Evolutionary conservation across 1,140 invertebrate species (phyloP), one percentile per base, ranked within the genome.

Genomic region (Eubasilissa regina): DNA sequence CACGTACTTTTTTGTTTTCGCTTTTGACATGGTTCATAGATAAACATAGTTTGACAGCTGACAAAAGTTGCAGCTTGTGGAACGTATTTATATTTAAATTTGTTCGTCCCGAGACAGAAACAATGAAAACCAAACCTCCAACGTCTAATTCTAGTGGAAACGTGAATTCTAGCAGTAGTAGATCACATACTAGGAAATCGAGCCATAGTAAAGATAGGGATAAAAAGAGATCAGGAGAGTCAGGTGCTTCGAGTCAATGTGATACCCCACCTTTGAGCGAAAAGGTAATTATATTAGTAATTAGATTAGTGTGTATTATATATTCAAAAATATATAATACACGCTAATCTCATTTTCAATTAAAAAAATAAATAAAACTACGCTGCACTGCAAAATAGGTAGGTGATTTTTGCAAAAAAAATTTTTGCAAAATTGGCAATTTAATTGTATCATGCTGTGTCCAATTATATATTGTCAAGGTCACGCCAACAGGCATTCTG

Each of bases 231-330:
- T 76, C 74, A 17, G 84, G 86, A 19, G 88, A 89, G 83, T 87
- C 87, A 66, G 87, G 87, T 64, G 87, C 87, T 60, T 87, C 87
- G 25, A 89, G 87, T 82, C 86, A 89, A 76, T 87, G 87, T 82
- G 87, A 88, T 83, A 88, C 87, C 15, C 87, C 87, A n/a, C 87
- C 87, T n/a, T 82, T 87, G n/a, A 85, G 79, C 70, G 88, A 89
- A 81, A 89, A 88, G 87, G 88, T 87, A 86, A 84, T 58, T 19
- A 58, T 58, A 25, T 25, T 21, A 62, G 6, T 62, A 55, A 11
- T 0, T 8, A n/a, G n/a, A n/a, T n/a, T n/a, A n/a, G n/a, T n/a
- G n/a, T n/a, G n/a, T n/a, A n/a, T n/a, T n/a, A n/a, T n/a, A 3
- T 35, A 35, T 35, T 35, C 25, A 35, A 35, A 35, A 35, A 35